Evolutionary conservation across 2,888 invertebrate species (phyloP), one percentile per base, ranked within the genome.

Genomic region (Drosophila silvestris): DNA sequence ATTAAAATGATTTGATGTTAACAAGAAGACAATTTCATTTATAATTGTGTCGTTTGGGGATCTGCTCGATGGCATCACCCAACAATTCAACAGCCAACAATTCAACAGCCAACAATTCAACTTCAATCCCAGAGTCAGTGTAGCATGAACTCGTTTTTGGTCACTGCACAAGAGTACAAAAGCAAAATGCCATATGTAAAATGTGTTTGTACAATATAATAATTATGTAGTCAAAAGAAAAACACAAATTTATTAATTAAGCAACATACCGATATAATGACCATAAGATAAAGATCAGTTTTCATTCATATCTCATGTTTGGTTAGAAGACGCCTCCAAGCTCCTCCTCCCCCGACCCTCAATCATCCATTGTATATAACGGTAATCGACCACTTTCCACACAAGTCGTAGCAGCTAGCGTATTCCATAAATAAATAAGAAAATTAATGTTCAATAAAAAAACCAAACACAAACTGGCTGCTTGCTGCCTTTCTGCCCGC

Each of bases 101-200:
- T 35, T 61, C 37, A 33, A 33, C 39, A 26, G 26, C 59, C 59
- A 74, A 62, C 33, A 32, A 32, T 35, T 61, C 37, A 33, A 33
- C 39, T 51, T 32, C n/a, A 47, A 19, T 41, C 28, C 28, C 71
- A 74, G 77, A 79, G 16, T 26, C 57, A 57, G 41, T 22, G 77
- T 74, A 86, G 84, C 91, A 78, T 90, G 87, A 88, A 91, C 87
- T 84, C 64, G 76, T 83, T 79, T 86, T 86, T 83, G 74, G 61
- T 77, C 82, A 77, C 72, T 85, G 88, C 72, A 58, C 87, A 77
- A 41, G 28, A 12, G 26, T 19, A 12, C 16, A 22, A 32, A 14
- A 4, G 12, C 35, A 37, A 53, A 33, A 30, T 33, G 53, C 59
- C 53, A 59, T 41, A 54, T 58, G 37, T n/a, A 28, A 60, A 71